Conservation (phyloP, 2,888 invertebrate species). For the Sminthurinus aureus region DNA sequence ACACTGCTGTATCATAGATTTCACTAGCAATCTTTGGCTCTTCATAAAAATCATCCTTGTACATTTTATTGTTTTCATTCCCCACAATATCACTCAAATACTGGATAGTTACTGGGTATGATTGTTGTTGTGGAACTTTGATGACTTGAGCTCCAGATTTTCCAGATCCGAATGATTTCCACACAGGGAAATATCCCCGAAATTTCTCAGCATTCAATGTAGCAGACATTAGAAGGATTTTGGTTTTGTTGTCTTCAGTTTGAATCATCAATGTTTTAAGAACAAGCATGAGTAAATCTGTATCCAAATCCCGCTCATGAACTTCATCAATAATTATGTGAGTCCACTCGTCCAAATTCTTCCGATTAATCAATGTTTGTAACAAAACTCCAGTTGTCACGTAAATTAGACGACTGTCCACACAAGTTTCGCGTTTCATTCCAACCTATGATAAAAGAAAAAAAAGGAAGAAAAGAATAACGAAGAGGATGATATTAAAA, state of each 20-base stretch:
- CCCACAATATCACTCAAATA: slow-evolving; percentile 44
- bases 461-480: too few species aligned
- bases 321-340: slow-evolving; percentile 91
- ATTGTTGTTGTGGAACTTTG: neutral
- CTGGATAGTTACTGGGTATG: slow-evolving; percentile 35
- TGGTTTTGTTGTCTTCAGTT: slow-evolving; percentile 72
- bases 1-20: slow-evolving; percentile 71
- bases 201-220: slow-evolving; percentile 82
- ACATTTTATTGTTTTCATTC: neutral
- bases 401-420: slow-evolving; percentile 80
- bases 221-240: slow-evolving; percentile 91
- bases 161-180: slow-evolving; percentile 23
- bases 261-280: slow-evolving; percentile 76
- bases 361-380: slow-evolving; percentile 76
- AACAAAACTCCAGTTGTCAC: slow-evolving; percentile 90
- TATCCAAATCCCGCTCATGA: slow-evolving; percentile 90
- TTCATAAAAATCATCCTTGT: slow-evolving; percentile 51
- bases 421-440: slow-evolving; percentile 46
- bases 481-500: too few species aligned
- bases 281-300: slow-evolving; percentile 87
- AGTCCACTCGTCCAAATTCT: slow-evolving; percentile 79
- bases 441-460: too few species aligned
- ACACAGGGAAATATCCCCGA: slow-evolving; percentile 69
- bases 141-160: neutral
- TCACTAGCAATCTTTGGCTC: slow-evolving; percentile 70